These are phyloP conservation scores for Blennius ocellaris DNA, from an alignment of 2,113 vertebrate species.

Conservation along the genomic window DNA sequence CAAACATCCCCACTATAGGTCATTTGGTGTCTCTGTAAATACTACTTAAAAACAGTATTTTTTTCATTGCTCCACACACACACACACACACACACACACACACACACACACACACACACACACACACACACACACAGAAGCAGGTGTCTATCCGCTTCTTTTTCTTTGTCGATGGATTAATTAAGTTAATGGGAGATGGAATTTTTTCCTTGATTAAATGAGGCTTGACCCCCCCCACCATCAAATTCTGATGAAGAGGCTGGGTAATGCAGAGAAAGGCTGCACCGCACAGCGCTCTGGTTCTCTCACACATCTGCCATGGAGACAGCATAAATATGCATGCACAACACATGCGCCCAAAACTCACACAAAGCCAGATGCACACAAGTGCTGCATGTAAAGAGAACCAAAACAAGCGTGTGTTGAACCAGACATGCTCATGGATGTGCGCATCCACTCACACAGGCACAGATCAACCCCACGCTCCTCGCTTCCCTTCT, in stretches of 20 bases:
- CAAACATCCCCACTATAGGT: not conserved
- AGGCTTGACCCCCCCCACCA: slow-evolving; percentile 68
- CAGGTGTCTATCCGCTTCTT: slow-evolving; percentile 38
- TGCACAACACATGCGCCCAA: not conserved
- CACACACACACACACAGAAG: slow-evolving; percentile 24
- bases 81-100: slow-evolving; percentile 35
- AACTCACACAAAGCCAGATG: not conserved
- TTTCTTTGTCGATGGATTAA: slow-evolving; percentile 62
- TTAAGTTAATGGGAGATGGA: slow-evolving; percentile 81
- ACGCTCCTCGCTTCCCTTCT: slow-evolving; percentile 33
- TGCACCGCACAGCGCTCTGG: slow-evolving; percentile 13
- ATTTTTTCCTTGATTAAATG: slow-evolving; percentile 81
- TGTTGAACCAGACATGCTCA: not conserved
- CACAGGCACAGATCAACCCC: slow-evolving; percentile 38
- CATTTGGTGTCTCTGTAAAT: slow-evolving; percentile 37
- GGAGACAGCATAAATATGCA: slow-evolving; percentile 16
- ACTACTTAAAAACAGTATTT: slow-evolving; percentile 13
- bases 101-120: slow-evolving; percentile 17
- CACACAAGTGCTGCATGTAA: not conserved
- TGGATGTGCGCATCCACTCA: slow-evolving; percentile 6
- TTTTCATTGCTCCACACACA: slow-evolving; percentile 10
- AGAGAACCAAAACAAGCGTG: not conserved
- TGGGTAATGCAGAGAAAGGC: slow-evolving; percentile 48
- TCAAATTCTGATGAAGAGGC: slow-evolving; percentile 63
- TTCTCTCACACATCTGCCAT: slow-evolving; percentile 4